Conservation (phyloP, 2,113 vertebrate genomes). For the Artemisiospiza belli region DNA sequence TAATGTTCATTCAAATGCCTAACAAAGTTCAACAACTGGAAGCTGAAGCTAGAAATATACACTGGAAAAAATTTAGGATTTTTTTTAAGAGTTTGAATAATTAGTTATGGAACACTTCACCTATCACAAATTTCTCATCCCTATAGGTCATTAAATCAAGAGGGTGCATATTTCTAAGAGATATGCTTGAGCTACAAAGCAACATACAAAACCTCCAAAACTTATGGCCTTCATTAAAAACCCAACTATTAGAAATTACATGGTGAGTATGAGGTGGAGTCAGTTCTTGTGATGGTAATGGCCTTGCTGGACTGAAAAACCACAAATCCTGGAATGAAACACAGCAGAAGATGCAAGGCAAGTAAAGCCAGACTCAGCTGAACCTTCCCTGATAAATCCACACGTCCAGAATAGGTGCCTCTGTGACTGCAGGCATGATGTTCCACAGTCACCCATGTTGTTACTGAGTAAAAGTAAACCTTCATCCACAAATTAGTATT, state of each 20-base stretch:
- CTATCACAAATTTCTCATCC: not conserved
- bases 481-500: not conserved
- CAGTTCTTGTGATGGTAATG: not conserved
- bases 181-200: not conserved
- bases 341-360: not conserved
- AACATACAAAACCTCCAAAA: not conserved
- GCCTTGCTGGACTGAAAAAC: not conserved
- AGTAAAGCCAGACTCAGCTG: not conserved
- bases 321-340: not conserved
- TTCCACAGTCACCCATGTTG: rapidly evolving
- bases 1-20: not conserved
- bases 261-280: not conserved
- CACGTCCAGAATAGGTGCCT: not conserved
- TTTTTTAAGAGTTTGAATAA: not conserved
- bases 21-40: not conserved
- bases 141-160: not conserved
- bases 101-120: not conserved
- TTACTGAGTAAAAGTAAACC: not conserved
- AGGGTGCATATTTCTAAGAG: not conserved
- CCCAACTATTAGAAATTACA: not conserved
- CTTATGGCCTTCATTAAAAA: not conserved
- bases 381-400: not conserved
- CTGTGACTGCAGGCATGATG: not conserved
- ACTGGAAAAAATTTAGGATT: not conserved
- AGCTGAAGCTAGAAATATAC: not conserved